Percentiles rank a stretch among this genome's conserved stretches.
Evolutionary conservation across 2,888 invertebrate genomes (phyloP).

Genomic region (Dasysyrphus tricinctus): DNA sequence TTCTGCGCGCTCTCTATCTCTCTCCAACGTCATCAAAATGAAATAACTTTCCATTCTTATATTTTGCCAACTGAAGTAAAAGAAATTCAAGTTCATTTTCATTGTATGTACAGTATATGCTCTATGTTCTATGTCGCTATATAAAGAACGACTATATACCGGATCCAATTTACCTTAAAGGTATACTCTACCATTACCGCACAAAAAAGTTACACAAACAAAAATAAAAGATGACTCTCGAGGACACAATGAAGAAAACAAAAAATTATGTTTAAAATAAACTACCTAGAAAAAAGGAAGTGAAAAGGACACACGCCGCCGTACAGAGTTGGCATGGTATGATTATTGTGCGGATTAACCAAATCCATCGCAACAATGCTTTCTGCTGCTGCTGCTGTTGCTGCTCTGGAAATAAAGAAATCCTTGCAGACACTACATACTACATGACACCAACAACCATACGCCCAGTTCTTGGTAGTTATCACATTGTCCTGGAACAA

Average conservation of each 20-base stretch:
- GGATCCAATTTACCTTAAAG: slow-evolving; percentile 72
- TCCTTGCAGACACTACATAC: slow-evolving; percentile 63
- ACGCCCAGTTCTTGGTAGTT: slow-evolving; percentile 46
- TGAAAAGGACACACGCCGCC: slow-evolving; percentile 59
- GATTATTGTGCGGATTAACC: slow-evolving; percentile 69
- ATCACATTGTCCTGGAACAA: slow-evolving; percentile 45
- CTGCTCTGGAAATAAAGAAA: slow-evolving; percentile 54
- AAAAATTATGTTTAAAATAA: slow-evolving; percentile 62
- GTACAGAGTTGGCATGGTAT: slow-evolving; percentile 57
- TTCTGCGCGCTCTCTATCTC: neutral
- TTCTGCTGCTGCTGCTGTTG: slow-evolving; percentile 33
- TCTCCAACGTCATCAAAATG: neutral
- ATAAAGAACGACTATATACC: slow-evolving; percentile 48
- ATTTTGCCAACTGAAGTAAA: slow-evolving; percentile 41
- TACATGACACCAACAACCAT: slow-evolving; percentile 54
- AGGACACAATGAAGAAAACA: slow-evolving; percentile 60
- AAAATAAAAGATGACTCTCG: slow-evolving; percentile 55
- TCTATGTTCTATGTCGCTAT: neutral
- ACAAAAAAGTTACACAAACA: slow-evolving; percentile 51
- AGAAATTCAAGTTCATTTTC: slow-evolving; percentile 71
- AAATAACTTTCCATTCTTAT: slow-evolving; percentile 36
- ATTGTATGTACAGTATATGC: slow-evolving; percentile 30
- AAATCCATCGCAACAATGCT: slow-evolving; percentile 67
- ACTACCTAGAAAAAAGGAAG: slow-evolving; percentile 55
- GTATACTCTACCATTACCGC: slow-evolving; percentile 63